phyloP scores from a whole-genome alignment of 2,888 invertebrate genomes.

The Drosophila algonquin region DNA sequence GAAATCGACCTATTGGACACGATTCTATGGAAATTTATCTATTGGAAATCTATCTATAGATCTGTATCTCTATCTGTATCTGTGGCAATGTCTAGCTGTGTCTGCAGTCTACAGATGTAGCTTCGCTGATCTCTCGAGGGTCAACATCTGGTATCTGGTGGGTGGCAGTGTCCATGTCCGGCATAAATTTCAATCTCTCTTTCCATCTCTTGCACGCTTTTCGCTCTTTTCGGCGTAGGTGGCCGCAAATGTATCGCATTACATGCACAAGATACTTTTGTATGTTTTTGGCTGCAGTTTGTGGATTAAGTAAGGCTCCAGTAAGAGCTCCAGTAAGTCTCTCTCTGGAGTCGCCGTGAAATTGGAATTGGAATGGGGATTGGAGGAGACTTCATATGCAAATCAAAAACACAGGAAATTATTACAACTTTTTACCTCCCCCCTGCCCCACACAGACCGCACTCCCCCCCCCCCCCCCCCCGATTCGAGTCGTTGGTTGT shows the following conservation, averaged over 20 bases:
- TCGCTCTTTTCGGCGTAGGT: slow-evolving; percentile 29
- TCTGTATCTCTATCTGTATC: not conserved
- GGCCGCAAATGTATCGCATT: slow-evolving; percentile 45
- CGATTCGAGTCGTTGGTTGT: slow-evolving; percentile 7
- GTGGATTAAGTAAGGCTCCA: slow-evolving; percentile 35
- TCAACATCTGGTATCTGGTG: not conserved
- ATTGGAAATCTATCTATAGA: too few relatives aligned
- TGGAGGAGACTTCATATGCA: slow-evolving; percentile 57
- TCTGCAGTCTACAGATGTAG: too few relatives aligned
- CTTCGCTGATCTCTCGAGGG: not conserved
- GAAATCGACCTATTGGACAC: too few relatives aligned
- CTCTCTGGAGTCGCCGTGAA: slow-evolving; percentile 16
- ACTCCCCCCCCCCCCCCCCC: not conserved
- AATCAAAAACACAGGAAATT: slow-evolving; percentile 74
- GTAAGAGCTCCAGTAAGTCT: not conserved
- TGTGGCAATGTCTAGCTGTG: not conserved
- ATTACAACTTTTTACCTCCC: slow-evolving; percentile 63
- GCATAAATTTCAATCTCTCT: slow-evolving; percentile 34
- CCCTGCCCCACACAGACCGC: slow-evolving; percentile 41
- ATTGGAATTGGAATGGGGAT: slow-evolving; percentile 44
- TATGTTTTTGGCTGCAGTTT: slow-evolving; percentile 28
- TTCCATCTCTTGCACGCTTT: not conserved
- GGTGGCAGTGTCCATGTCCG: slow-evolving; percentile 21
- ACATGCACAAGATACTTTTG: slow-evolving; percentile 42
- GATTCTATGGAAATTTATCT: too few relatives aligned